phyloP scores from a whole-genome alignment of 2,113 vertebrate species.

The Misgurnus anguillicaudatus region DNA sequence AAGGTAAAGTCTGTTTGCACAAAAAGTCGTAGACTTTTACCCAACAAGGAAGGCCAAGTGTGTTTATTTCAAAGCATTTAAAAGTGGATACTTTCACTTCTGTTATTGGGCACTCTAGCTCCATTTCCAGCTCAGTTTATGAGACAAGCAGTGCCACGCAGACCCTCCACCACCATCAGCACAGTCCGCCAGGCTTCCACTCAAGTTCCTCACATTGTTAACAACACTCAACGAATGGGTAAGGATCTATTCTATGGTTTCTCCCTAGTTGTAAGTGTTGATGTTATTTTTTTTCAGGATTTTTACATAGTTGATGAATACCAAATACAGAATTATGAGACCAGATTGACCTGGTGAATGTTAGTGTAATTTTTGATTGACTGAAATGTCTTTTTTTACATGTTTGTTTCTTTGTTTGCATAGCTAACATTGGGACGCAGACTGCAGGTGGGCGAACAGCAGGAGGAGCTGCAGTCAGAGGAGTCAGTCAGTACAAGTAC shows the following conservation, averaged over 20 bases:
- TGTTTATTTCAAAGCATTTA: no score
- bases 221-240: constrained; percentile 85
- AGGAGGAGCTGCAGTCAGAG: constrained; percentile 60
- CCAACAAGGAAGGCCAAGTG: no score
- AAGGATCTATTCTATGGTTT: constrained; percentile 51
- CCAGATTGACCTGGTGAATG: no score
- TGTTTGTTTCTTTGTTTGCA: neutral
- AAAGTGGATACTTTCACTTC: neutral
- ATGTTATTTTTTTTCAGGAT: neutral
- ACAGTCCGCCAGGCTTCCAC: constrained; percentile 85
- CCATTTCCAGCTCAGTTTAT: constrained; percentile 73
- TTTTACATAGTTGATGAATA: no score
- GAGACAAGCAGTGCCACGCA: constrained; percentile 68
- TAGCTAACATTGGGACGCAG: constrained; percentile 94
- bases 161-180: constrained; percentile 75
- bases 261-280: no score
- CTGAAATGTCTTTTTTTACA: neutral
- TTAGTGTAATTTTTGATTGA: neutral
- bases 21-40: no score
- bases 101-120: constrained; percentile 53
- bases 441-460: constrained; percentile 76
- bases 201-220: constrained; percentile 77
- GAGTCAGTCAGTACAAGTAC: constrained; percentile 81
- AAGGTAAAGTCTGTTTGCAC: constrained; percentile 66
- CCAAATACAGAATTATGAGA: no score